Conservation (phyloP, 2,113 vertebrate species). For the Pao palembangensis region DNA sequence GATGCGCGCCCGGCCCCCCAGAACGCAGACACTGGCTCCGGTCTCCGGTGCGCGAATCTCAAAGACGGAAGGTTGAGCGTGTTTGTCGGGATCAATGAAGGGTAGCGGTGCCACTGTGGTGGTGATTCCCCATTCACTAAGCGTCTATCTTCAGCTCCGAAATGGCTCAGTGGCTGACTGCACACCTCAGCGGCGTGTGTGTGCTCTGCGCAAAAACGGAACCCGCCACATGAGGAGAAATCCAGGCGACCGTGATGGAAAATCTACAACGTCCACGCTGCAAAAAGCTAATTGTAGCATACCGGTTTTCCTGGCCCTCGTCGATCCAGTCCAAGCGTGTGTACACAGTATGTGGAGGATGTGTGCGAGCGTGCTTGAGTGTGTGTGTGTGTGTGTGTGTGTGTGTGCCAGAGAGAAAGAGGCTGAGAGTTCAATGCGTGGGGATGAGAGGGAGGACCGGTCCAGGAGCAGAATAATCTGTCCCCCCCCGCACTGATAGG, state of each 20-base stretch:
- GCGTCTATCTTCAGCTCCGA: conserved; percentile 18
- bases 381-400: background rate
- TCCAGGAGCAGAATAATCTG: conserved; percentile 28
- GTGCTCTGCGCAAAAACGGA: conserved; percentile 31
- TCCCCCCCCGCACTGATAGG: conserved; percentile 29
- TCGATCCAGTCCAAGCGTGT: conserved; percentile 8
- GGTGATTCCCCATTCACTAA: conserved; percentile 68
- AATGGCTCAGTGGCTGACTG: conserved; percentile 10
- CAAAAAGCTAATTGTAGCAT: conserved; percentile 28
- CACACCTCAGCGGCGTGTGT: conserved; percentile 27
- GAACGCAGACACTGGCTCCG: conserved; percentile 53
- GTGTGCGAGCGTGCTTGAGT: background rate
- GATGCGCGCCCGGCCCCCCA: conserved; percentile 53
- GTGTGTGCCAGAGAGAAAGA: background rate
- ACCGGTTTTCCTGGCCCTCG: conserved; percentile 23
- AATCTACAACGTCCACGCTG: conserved; percentile 49
- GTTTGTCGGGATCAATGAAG: conserved; percentile 23
- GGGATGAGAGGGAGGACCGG: conserved; percentile 39
- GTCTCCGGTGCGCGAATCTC: conserved; percentile 43
- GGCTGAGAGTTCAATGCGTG: conserved; percentile 6
- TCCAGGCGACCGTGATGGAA: conserved; percentile 23
- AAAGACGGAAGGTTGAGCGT: conserved; percentile 10
- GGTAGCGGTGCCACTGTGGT: conserved; percentile 31
- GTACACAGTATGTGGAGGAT: background rate
- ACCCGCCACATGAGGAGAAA: conserved; percentile 32